Evolutionary conservation across 2,113 vertebrate genomes (phyloP).

Genomic region (Natator depressus): DNA sequence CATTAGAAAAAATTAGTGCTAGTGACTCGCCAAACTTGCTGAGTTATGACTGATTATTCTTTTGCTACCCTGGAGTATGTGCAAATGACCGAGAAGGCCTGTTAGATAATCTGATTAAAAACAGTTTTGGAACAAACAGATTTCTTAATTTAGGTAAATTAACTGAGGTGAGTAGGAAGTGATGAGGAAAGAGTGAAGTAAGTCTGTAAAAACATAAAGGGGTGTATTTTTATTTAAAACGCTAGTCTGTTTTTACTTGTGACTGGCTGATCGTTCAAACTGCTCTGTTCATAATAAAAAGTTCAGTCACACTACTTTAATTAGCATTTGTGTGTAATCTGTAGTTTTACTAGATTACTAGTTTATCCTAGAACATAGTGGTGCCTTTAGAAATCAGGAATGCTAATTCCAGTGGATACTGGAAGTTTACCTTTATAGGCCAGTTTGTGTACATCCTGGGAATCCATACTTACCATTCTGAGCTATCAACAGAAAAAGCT

Average conservation of each 20-base stretch:
- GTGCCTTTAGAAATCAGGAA: neutral
- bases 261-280: neutral
- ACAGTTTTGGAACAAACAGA: neutral
- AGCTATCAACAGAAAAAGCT: fast-evolving
- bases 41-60: neutral
- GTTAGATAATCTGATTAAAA: neutral
- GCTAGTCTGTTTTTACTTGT: too few relatives aligned
- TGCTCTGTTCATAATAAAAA: neutral
- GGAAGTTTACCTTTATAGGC: too few relatives aligned
- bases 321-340: neutral
- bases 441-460: too few relatives aligned
- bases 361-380: neutral
- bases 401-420: neutral
- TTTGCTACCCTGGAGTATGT: neutral
- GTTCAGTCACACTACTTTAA: too few relatives aligned
- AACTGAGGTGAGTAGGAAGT: neutral
- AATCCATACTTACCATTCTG: neutral
- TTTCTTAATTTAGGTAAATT: neutral
- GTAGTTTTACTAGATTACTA: neutral
- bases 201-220: neutral
- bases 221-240: neutral
- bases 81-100: neutral
- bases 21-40: neutral
- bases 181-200: neutral
- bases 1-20: too few relatives aligned